Evolutionary conservation across 2,888 invertebrate genomes (phyloP), one percentile per base, ranked within the genome.

Genomic region (Plusia festucae): DNA sequence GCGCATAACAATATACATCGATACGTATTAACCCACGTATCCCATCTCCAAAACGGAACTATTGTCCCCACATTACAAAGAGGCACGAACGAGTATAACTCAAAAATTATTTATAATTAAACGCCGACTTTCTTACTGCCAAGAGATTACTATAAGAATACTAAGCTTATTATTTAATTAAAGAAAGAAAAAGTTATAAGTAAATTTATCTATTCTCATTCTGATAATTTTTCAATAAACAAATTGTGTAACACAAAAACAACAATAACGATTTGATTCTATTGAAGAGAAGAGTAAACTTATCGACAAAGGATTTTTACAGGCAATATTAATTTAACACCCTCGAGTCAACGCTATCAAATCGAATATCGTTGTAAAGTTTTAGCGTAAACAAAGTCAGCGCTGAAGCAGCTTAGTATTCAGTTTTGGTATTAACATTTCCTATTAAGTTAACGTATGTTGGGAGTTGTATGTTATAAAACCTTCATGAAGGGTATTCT

Each of bases 71-170:
- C 68, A 59, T 67, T 64, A 81, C 81, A 81, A 81, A 82, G 79
- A 78, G 53, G 44, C 52, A 58, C 70, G 67, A 49, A 46, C 66
- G 62, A 72, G 73, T 79, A 65, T 60, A 70, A 65, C 58, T 60
- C 15, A 56, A 77, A 56, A 77, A 65, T 82, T 79, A 79, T 79
- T 79, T 76, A 82, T 82, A 80, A 80, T 80, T 80, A 80, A 80
- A 80, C 72, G 70, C 71, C 75, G 64, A 80, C 68, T 68, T 69
- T 68, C 65, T 70, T 74, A 77, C 70, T 79, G 52, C 63, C 58
- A 67, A 70, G 68, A 81, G 58, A 54, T 53, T 32, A 80, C 61
- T 64, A 71, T 74, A 70, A 60, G 52, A 18, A 44, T 44, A 34
- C 30, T 58, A 74, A 70, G 68, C 18, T 54, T 67, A 5, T 40